Evolutionary conservation across 2,797 vertebrate species (phyloP).

Genomic region (Microhierax caerulescens): DNA sequence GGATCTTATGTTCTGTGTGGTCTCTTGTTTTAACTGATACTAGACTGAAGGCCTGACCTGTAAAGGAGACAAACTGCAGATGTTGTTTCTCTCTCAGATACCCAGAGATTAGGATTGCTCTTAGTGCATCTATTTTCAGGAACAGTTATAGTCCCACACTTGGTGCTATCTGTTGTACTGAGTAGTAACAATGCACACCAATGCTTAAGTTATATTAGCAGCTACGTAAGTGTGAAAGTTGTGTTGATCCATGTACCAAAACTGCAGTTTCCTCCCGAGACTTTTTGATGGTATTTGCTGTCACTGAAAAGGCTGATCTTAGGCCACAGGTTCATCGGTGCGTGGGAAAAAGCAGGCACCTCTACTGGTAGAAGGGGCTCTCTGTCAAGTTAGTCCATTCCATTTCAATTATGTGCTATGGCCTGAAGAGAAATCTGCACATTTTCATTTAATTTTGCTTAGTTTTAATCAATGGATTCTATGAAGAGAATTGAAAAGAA

Average conservation of each 20-base stretch:
- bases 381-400: not conserved
- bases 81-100: not conserved
- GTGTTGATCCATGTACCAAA: not conserved
- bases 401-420: not conserved
- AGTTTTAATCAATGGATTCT: not conserved
- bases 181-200: not conserved
- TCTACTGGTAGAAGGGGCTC: not conserved
- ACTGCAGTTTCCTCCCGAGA: not conserved
- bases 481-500: not conserved
- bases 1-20: not conserved
- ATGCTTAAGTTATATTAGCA: not conserved
- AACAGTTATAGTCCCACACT: not conserved
- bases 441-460: not conserved
- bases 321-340: not conserved
- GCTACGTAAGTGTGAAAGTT: not conserved
- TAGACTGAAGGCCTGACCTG: not conserved
- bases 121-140: not conserved
- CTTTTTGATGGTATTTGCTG: not conserved
- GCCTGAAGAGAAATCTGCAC: not conserved
- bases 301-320: not conserved
- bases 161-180: not conserved
- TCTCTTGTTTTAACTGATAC: not conserved
- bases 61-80: not conserved
- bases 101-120: not conserved
- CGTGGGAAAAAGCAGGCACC: not conserved